These are phyloP conservation scores for Coronaproctus castanopsis DNA, from an alignment of 2,888 invertebrate genomes.

Conservation along the genomic window DNA sequence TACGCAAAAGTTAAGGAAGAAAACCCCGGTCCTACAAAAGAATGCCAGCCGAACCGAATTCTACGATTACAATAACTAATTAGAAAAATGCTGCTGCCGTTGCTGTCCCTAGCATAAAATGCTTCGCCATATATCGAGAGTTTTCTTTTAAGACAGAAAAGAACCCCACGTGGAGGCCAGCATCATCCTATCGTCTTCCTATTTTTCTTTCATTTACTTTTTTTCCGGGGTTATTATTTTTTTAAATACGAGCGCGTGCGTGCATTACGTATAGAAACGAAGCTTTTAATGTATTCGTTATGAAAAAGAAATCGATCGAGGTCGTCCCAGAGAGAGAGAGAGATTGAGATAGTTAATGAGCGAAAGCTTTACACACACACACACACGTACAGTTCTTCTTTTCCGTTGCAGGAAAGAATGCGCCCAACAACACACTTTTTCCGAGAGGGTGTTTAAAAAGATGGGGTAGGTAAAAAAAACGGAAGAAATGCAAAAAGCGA, in stretches of 20 bases:
- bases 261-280: neutral
- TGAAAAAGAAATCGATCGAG: conserved; percentile 17
- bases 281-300: neutral
- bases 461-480: conserved; percentile 12
- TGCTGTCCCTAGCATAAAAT: too few relatives aligned
- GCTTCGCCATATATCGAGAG: neutral
- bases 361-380: conserved; percentile 10
- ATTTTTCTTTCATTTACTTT: too few relatives aligned
- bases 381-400: too few relatives aligned
- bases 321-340: too few relatives aligned
- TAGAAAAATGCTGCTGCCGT: too few relatives aligned
- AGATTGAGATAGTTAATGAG: conserved; percentile 19
- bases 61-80: neutral
- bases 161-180: too few relatives aligned
- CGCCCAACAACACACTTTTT: too few relatives aligned
- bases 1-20: too few relatives aligned
- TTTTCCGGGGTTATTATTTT: too few relatives aligned
- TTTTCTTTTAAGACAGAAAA: neutral
- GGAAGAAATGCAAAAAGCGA: neutral
- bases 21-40: too few relatives aligned
- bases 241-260: neutral
- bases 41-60: too few relatives aligned
- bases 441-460: conserved; percentile 16
- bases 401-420: conserved; percentile 3
- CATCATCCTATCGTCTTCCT: too few relatives aligned